A percentile compares a stretch with the other conserved stretches of the same genome.
These are phyloP conservation scores for Eulacestoma nigropectus DNA, from an alignment of 2,113 vertebrate species.

Conservation along the genomic window DNA sequence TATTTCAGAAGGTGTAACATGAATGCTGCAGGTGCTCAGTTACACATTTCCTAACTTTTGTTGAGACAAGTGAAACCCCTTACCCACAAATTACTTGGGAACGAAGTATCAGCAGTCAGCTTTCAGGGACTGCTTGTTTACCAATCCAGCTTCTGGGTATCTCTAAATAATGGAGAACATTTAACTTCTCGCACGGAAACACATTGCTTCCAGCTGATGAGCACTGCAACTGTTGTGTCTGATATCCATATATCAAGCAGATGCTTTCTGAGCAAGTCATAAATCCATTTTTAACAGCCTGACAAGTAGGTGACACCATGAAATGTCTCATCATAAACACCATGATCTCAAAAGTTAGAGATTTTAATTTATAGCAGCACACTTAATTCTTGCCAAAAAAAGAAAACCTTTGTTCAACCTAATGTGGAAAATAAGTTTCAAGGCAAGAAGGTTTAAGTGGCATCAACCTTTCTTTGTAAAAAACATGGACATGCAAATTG, in stretches of 20 bases:
- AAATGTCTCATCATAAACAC: background rate
- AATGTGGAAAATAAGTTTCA: background rate
- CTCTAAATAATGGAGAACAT: background rate
- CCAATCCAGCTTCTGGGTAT: background rate
- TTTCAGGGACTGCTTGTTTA: background rate
- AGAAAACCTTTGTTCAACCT: background rate
- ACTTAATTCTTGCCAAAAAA: background rate
- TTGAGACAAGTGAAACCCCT: background rate
- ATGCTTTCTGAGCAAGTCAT: background rate
- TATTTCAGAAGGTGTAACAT: background rate
- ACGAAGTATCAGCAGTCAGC: background rate
- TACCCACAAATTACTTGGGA: background rate
- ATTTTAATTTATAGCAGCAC: conserved; percentile 18
- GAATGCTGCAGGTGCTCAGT: background rate
- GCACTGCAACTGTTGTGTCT: background rate
- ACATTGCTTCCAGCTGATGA: background rate
- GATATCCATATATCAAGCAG: background rate
- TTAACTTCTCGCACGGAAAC: background rate
- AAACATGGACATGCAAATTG: background rate
- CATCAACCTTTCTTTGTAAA: background rate
- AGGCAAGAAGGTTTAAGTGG: background rate
- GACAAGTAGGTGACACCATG: background rate
- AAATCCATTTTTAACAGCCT: conserved; percentile 3
- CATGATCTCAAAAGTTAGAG: background rate
- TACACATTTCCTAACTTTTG: background rate